Conservation (phyloP, 1,140 invertebrate genomes). For the Hyphantria cunea region DNA sequence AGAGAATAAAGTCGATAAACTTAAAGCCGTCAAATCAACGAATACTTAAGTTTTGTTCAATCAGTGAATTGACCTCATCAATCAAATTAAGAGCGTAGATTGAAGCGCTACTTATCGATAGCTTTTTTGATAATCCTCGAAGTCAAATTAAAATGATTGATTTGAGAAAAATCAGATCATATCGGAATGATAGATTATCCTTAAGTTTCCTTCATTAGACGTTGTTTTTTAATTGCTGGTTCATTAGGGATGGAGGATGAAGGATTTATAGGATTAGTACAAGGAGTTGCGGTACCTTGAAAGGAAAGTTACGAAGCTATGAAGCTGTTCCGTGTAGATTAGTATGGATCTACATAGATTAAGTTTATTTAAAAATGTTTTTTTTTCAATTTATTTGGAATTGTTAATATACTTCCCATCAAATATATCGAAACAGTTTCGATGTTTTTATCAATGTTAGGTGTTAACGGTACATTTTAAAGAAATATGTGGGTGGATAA, state of each 20-base stretch:
- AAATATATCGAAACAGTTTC: too few relatives aligned
- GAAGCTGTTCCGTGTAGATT: too few relatives aligned
- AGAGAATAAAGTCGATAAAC: too few relatives aligned
- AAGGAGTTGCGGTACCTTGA: too few relatives aligned
- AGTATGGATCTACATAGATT: too few relatives aligned
- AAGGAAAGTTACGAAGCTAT: too few relatives aligned
- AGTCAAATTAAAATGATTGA: conserved; percentile 33
- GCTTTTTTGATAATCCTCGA: conserved; percentile 28
- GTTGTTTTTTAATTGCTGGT: conserved; percentile 17
- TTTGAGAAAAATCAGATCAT: conserved; percentile 27
- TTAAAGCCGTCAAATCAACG: conserved; percentile 1
- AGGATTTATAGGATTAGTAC: background rate
- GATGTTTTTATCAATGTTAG: too few relatives aligned
- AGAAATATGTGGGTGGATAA: too few relatives aligned
- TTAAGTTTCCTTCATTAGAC: conserved; percentile 13
- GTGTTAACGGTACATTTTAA: too few relatives aligned
- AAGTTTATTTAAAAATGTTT: too few relatives aligned
- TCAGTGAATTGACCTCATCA: conserved; percentile 24
- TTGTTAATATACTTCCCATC: too few relatives aligned
- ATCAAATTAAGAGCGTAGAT: conserved; percentile 19
- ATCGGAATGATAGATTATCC: conserved; percentile 25
- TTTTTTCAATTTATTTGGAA: too few relatives aligned
- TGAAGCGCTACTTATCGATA: conserved; percentile 12
- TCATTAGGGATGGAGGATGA: conserved; percentile 3
- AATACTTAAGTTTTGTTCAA: conserved; percentile 9